These are phyloP conservation scores for Marmota flaviventris DNA, from an alignment of 2,113 vertebrate genomes.

Conservation along the genomic window DNA sequence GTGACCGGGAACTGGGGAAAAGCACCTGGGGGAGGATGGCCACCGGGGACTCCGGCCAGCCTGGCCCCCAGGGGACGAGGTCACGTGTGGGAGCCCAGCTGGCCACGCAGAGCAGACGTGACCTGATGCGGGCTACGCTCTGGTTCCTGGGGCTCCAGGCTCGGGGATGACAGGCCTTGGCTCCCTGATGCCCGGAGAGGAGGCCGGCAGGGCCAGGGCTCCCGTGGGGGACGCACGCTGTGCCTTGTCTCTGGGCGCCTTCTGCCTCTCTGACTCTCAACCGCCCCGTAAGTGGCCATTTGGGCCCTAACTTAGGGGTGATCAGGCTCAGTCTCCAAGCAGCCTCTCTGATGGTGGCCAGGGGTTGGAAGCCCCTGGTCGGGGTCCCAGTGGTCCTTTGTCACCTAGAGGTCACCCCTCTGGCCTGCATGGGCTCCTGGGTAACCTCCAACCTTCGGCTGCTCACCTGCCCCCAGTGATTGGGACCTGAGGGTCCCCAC, in stretches of 20 bases:
- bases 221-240: not conserved
- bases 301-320: conserved; percentile 85
- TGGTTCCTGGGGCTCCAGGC: not conserved
- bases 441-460: conserved; percentile 80
- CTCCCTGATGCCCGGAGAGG: not conserved
- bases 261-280: conserved; percentile 87
- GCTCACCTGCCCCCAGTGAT: conserved; percentile 60
- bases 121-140: no score
- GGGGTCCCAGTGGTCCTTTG: conserved; percentile 68
- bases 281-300: conserved; percentile 85
- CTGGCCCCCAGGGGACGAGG: fast-evolving
- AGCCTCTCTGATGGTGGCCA: conserved; percentile 73
- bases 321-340: conserved; percentile 85
- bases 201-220: not conserved
- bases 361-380: conserved; percentile 78
- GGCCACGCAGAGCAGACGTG: fast-evolving
- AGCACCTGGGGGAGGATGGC: not conserved
- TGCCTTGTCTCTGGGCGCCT: conserved; percentile 62
- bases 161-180: no score
- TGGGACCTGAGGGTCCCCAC: not conserved
- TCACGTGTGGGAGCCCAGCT: fast-evolving
- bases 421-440: conserved; percentile 76
- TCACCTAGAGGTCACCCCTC: conserved; percentile 84
- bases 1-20: not conserved
- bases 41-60: fast-evolving